These are phyloP conservation scores for Gastrophryne carolinensis DNA, from an alignment of 2,797 vertebrate species.

Conservation along the genomic window DNA sequence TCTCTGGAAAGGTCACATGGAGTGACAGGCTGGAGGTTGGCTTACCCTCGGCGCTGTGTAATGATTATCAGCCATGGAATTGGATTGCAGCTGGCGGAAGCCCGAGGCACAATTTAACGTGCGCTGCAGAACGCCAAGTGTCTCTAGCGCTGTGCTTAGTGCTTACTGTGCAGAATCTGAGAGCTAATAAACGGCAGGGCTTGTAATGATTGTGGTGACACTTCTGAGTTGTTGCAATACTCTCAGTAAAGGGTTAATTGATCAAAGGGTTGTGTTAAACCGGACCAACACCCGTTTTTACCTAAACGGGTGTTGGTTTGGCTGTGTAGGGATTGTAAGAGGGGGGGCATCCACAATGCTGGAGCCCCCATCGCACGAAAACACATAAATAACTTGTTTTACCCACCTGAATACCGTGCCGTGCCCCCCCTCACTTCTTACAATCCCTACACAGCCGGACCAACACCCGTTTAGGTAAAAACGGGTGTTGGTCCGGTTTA, in stretches of 20 bases:
- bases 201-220: constrained; percentile 1
- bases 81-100: neutral
- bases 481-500: too few relatives aligned
- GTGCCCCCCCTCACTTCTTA: too few relatives aligned
- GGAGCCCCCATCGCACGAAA: too few relatives aligned
- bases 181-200: constrained; percentile 1
- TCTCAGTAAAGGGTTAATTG: constrained; percentile 14
- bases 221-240: neutral
- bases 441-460: too few relatives aligned
- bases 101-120: neutral
- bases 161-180: neutral
- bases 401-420: too few relatives aligned
- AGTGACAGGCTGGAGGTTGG: neutral
- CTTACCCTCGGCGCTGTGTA: neutral
- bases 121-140: neutral
- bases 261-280: neutral
- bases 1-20: neutral
- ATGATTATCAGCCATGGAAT: neutral
- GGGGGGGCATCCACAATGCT: too few relatives aligned
- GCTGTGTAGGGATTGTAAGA: too few relatives aligned
- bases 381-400: too few relatives aligned
- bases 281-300: too few relatives aligned
- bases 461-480: too few relatives aligned
- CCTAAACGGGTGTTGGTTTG: too few relatives aligned
- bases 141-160: neutral